Conservation (phyloP, 2,888 invertebrate species). For the Aphodius granarius region DNA sequence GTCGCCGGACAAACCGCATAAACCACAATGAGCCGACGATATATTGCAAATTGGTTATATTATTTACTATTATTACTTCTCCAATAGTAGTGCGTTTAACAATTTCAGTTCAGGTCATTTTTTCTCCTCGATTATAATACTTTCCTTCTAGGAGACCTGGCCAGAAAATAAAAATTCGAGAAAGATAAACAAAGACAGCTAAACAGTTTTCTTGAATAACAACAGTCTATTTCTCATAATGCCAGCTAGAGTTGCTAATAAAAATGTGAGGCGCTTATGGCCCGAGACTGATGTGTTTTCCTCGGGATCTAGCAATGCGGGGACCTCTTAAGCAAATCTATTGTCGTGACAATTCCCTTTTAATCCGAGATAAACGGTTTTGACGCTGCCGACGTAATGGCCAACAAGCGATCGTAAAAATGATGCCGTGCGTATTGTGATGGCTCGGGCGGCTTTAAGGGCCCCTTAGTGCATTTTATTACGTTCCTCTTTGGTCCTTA, state of each 20-base stretch:
- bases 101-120: not conserved
- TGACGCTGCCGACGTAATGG: not conserved
- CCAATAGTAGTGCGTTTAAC: not conserved
- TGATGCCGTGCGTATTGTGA: constrained; percentile 44
- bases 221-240: not conserved
- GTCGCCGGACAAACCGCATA: not conserved
- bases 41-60: not conserved
- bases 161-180: not conserved
- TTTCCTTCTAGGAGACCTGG: too few species aligned
- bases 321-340: not conserved
- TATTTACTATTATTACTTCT: not conserved
- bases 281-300: not conserved
- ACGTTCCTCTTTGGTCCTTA: constrained; percentile 46
- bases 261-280: not conserved
- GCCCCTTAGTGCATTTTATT: constrained; percentile 48
- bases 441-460: constrained; percentile 45
- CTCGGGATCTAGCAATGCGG: not conserved
- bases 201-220: not conserved
- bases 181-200: not conserved
- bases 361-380: not conserved
- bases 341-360: not conserved
- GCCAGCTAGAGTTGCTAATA: not conserved
- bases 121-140: not conserved
- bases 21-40: not conserved
- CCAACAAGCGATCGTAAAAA: constrained; percentile 39